These are phyloP conservation scores for Cyclargus thomasi DNA, from an alignment of 1,140 invertebrate genomes.

Conservation along the genomic window DNA sequence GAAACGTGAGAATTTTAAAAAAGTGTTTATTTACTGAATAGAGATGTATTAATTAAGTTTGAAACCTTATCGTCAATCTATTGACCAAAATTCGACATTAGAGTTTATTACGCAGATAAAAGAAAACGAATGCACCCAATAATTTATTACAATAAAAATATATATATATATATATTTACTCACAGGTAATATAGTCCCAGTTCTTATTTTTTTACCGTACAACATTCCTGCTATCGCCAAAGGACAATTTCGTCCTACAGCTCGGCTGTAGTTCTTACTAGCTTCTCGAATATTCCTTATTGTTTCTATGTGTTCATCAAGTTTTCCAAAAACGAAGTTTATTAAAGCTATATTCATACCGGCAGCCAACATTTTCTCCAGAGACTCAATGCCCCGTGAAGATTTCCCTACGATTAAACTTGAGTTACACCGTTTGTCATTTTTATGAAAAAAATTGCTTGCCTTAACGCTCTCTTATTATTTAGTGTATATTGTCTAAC, in stretches of 20 bases:
- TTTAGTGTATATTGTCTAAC: too few relatives aligned
- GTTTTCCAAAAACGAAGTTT: conserved; percentile 84
- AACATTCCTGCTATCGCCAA: conserved; percentile 86
- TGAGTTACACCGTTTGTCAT: not conserved
- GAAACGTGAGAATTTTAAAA: not conserved
- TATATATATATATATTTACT: conserved; percentile 19
- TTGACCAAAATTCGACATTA: not conserved
- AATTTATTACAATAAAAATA: conserved; percentile 7
- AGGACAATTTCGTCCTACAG: conserved; percentile 77
- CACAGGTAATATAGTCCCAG: conserved; percentile 81
- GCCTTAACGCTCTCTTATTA: too few relatives aligned
- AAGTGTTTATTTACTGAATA: not conserved
- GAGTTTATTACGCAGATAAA: not conserved
- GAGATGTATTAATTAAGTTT: too few relatives aligned
- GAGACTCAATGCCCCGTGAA: conserved; percentile 43
- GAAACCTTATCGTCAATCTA: not conserved
- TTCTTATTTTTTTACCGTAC: conserved; percentile 88
- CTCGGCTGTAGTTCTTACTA: conserved; percentile 75
- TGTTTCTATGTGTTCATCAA: conserved; percentile 82
- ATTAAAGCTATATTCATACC: conserved; percentile 90
- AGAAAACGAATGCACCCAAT: too few relatives aligned
- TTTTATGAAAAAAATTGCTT: conserved; percentile 5
- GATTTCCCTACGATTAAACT: conserved; percentile 45
- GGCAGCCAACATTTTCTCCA: conserved; percentile 85
- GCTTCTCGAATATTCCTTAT: conserved; percentile 81